These are phyloP conservation scores for Beris chalybata DNA, from an alignment of 2,888 invertebrate species.

Conservation along the genomic window DNA sequence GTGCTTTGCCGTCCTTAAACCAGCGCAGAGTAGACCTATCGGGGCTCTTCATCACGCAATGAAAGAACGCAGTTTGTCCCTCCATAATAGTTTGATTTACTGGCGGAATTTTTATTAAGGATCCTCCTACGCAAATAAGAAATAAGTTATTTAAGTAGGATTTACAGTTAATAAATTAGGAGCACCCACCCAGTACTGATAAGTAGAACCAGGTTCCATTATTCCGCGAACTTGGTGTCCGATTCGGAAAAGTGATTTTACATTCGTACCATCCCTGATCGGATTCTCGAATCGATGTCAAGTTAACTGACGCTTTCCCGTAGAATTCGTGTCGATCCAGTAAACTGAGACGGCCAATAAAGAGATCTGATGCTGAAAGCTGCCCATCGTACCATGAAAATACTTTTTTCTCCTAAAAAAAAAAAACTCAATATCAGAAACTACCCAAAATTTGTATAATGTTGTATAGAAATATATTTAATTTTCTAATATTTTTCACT, in stretches of 20 bases:
- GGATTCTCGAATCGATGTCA: slow-evolving; percentile 82
- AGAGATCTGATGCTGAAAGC: slow-evolving; percentile 68
- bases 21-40: slow-evolving; percentile 63
- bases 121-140: slow-evolving; percentile 68
- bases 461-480: too few relatives aligned
- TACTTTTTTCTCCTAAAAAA: slow-evolving; percentile 70
- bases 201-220: slow-evolving; percentile 91
- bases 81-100: slow-evolving; percentile 86
- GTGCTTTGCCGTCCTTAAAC: slow-evolving; percentile 68
- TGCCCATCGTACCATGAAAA: slow-evolving; percentile 81
- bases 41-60: slow-evolving; percentile 77
- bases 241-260: slow-evolving; percentile 82
- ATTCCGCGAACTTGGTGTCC: slow-evolving; percentile 79
- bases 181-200: slow-evolving; percentile 73
- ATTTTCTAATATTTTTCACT: too few relatives aligned
- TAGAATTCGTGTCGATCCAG: slow-evolving; percentile 59
- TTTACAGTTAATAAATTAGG: background rate
- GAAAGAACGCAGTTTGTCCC: slow-evolving; percentile 78
- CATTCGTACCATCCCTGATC: slow-evolving; percentile 94
- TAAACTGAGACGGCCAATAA: slow-evolving; percentile 71
- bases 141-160: background rate
- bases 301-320: slow-evolving; percentile 72
- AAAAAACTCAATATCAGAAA: background rate
- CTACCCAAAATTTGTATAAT: too few relatives aligned
- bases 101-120: slow-evolving; percentile 83